Percentiles rank a stretch among this genome's conserved stretches.
These are phyloP conservation scores for Noctuana brunneofusca DNA, from an alignment of 2,888 invertebrate species.

Conservation along the genomic window DNA sequence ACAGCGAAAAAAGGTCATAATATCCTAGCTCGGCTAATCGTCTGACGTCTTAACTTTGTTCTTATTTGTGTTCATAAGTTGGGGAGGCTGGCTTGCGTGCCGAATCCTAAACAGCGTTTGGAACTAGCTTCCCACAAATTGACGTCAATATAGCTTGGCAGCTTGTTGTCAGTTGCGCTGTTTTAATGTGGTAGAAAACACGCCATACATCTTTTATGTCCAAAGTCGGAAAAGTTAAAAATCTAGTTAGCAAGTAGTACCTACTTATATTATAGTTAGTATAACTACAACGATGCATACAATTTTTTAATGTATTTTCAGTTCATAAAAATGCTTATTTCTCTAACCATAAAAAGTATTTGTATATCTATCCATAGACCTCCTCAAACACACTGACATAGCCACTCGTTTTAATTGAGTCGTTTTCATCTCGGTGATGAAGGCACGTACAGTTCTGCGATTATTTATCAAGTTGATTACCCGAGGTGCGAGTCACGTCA, in stretches of 20 bases:
- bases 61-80: constrained; percentile 75
- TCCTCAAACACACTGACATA: neutral
- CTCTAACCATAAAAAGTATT: no score
- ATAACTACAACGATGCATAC: no score
- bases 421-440: constrained; percentile 12
- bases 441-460: constrained; percentile 50
- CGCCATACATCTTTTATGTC: constrained; percentile 35
- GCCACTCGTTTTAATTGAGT: neutral
- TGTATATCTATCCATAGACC: no score
- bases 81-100: constrained; percentile 53
- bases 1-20: constrained; percentile 42
- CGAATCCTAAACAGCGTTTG: constrained; percentile 70
- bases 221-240: neutral
- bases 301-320: no score
- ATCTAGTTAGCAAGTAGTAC: no score
- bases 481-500: constrained; percentile 61
- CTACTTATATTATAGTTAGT: no score
- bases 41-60: constrained; percentile 76
- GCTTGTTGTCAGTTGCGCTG: constrained; percentile 61
- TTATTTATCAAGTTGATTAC: constrained; percentile 64
- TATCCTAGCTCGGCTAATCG: constrained; percentile 58
- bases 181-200: constrained; percentile 60
- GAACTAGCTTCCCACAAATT: constrained; percentile 71
- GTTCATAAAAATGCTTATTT: no score
- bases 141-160: constrained; percentile 76